These are phyloP conservation scores for Drosophila nr. perissopoda DNA, from an alignment of 2,888 invertebrate species.

Conservation along the genomic window DNA sequence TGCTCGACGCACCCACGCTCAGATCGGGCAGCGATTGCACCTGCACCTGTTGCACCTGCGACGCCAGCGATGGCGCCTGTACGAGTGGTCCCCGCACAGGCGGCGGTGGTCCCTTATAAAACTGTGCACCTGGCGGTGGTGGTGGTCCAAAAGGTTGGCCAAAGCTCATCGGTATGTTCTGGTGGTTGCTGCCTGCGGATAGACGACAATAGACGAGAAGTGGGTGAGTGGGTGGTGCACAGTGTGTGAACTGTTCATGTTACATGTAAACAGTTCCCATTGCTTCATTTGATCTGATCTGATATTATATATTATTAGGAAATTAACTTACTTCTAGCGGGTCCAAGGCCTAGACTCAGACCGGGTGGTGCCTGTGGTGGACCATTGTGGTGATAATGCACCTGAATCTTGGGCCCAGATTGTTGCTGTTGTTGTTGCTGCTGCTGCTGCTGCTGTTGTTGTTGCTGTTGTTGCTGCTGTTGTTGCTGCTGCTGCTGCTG, in stretches of 20 bases:
- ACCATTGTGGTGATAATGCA: slow-evolving; percentile 85
- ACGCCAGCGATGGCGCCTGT: slow-evolving; percentile 51
- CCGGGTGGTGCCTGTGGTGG: slow-evolving; percentile 67
- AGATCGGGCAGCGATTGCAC: slow-evolving; percentile 79
- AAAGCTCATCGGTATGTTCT: slow-evolving; percentile 84
- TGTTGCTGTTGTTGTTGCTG: slow-evolving; percentile 69
- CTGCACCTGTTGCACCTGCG: slow-evolving; percentile 64
- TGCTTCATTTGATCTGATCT: not conserved
- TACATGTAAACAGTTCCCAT: not conserved
- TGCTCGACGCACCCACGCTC: slow-evolving; percentile 83
- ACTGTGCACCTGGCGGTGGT: slow-evolving; percentile 85
- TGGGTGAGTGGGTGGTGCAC: not conserved
- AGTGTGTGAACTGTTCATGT: too few species aligned
- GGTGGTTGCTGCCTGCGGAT: slow-evolving; percentile 82
- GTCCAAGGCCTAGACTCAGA: slow-evolving; percentile 63
- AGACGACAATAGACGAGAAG: not conserved
- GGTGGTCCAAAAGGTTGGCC: slow-evolving; percentile 86
- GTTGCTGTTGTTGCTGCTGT: slow-evolving; percentile 84
- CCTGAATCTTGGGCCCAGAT: slow-evolving; percentile 71
- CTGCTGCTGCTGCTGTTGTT: slow-evolving; percentile 77
- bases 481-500: slow-evolving; percentile 84
- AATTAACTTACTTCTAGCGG: slow-evolving; percentile 79
- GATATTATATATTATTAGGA: not conserved
- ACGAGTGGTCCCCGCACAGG: slow-evolving; percentile 56
- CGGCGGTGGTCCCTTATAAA: slow-evolving; percentile 90